Evolutionary conservation across 2,797 vertebrate species (phyloP).

Genomic region (Schizothorax lantsangensis): DNA sequence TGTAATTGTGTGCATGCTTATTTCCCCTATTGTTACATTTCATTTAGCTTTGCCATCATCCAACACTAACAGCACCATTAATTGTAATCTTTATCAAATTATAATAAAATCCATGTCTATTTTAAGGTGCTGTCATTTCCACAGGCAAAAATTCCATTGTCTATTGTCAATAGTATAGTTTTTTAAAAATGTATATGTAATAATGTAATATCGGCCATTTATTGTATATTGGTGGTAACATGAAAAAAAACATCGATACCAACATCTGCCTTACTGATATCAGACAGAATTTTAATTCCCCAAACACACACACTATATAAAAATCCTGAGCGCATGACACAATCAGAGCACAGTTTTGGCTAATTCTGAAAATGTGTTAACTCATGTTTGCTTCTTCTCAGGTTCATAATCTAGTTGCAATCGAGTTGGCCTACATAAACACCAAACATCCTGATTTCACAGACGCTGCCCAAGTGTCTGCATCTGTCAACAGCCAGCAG

Average conservation of each 20-base stretch:
- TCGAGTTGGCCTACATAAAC: slow-evolving; percentile 87
- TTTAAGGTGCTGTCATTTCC: neutral
- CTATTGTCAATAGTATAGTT: neutral
- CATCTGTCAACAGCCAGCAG: slow-evolving; percentile 85
- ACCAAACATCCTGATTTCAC: slow-evolving; percentile 89
- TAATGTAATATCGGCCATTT: neutral
- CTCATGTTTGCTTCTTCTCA: slow-evolving; percentile 54
- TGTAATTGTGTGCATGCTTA: neutral
- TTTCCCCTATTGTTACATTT: neutral
- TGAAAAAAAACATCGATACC: neutral
- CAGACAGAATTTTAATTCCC: no score
- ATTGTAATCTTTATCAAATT: neutral
- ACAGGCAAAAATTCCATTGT: neutral
- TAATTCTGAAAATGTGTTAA: neutral
- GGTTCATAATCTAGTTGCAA: slow-evolving; percentile 85
- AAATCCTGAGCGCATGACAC: neutral
- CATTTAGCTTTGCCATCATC: neutral
- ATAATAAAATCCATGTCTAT: neutral
- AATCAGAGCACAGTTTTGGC: neutral
- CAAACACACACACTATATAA: neutral
- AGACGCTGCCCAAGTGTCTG: slow-evolving; percentile 83
- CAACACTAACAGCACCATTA: neutral
- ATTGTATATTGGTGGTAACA: neutral
- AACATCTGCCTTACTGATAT: neutral
- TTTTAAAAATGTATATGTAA: no score